Conservation (phyloP, 1,140 invertebrate genomes). For the Habropoda laboriosa region DNA sequence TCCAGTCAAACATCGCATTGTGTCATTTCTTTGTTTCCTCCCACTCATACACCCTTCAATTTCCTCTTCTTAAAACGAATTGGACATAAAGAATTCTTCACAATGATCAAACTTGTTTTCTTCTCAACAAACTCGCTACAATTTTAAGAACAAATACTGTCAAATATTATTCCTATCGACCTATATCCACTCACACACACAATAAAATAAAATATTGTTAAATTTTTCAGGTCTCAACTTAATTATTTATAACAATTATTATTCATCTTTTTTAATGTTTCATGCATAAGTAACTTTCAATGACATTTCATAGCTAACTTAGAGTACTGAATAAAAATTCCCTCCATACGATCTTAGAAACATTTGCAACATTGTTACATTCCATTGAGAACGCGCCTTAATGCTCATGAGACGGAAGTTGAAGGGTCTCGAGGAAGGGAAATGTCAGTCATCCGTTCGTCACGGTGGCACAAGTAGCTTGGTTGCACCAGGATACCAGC, state of each 20-base stretch:
- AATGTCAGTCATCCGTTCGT: constrained; percentile 81
- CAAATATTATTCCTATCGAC: background rate
- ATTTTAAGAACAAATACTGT: background rate
- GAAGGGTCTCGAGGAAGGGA: constrained; percentile 8
- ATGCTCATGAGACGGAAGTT: background rate
- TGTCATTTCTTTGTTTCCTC: constrained; percentile 45
- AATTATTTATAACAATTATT: background rate
- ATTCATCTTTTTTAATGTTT: background rate
- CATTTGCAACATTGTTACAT: too few species aligned
- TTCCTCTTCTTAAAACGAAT: background rate
- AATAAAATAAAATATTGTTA: background rate
- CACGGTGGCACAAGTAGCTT: constrained; percentile 79
- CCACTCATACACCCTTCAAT: background rate
- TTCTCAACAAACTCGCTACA: background rate
- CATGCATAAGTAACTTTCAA: background rate
- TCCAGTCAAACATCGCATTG: constrained; percentile 46
- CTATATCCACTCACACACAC: background rate
- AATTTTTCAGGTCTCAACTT: background rate
- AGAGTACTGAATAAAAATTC: background rate
- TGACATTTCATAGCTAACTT: background rate
- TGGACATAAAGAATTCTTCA: background rate
- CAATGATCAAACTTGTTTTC: background rate
- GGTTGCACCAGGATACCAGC: constrained; percentile 79
- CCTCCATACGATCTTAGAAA: background rate
- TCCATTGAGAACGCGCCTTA: background rate